Percentiles rank a stretch among this genome's conserved stretches.
phyloP scores from a whole-genome alignment of 92 coral and sea anemone genomes.

The Parazoanthus swiftii region DNA sequence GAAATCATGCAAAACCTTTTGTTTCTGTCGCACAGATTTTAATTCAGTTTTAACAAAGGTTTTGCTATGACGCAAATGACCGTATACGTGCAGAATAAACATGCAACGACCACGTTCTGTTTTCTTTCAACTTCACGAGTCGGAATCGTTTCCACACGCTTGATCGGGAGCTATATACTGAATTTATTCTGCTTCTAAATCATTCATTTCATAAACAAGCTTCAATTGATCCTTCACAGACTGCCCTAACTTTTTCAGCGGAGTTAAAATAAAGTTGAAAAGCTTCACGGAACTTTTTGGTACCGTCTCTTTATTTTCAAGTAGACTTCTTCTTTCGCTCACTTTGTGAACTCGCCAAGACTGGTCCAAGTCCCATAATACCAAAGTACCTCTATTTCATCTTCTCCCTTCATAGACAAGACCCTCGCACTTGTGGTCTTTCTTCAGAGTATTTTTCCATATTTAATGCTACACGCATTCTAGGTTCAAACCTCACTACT shows the following conservation, averaged over 20 bases:
- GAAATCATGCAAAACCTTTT: too few relatives aligned
- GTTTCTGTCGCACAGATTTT: too few relatives aligned
- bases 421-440: constrained; percentile 44
- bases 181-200: too few relatives aligned
- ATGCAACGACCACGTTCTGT: too few relatives aligned
- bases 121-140: too few relatives aligned
- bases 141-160: too few relatives aligned
- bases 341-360: constrained; percentile 38
- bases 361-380: constrained; percentile 52
- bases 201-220: too few relatives aligned
- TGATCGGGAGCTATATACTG: too few relatives aligned
- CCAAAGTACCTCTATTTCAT: constrained; percentile 33
- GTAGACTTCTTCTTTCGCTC: constrained; percentile 37
- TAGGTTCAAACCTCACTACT: constrained; percentile 4
- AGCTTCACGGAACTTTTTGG: constrained; percentile 27
- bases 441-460: constrained; percentile 32
- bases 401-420: neutral
- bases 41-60: too few relatives aligned
- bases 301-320: constrained; percentile 38
- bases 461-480: constrained; percentile 52
- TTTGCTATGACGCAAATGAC: too few relatives aligned
- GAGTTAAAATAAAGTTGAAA: constrained; percentile 43
- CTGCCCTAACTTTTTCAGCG: constrained; percentile 24
- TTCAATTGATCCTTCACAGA: constrained; percentile 35
- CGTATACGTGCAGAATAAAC: too few relatives aligned